A percentile compares a stretch with the other conserved stretches of the same genome.
These are phyloP conservation scores for Callimorpha dominula DNA, from an alignment of 2,888 invertebrate genomes.

Conservation along the genomic window DNA sequence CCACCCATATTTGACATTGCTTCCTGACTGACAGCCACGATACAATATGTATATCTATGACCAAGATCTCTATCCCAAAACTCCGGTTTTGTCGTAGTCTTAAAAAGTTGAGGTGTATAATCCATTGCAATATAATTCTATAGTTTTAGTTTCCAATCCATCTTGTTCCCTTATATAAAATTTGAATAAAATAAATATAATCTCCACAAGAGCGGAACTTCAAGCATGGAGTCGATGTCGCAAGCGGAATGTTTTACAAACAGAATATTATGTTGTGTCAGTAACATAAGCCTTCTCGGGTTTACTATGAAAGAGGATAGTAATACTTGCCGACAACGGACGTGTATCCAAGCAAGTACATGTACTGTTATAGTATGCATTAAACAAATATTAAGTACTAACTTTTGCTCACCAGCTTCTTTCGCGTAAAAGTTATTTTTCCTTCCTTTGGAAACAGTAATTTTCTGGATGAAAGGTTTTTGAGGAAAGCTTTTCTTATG, in stretches of 20 bases:
- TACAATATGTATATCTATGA: background rate
- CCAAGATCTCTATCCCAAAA: background rate
- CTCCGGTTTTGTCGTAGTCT: background rate
- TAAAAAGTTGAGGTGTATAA: background rate
- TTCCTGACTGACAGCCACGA: background rate
- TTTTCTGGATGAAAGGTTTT: too few species aligned
- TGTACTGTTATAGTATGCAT: conserved; percentile 18
- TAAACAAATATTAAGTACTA: background rate
- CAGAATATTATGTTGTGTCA: conserved; percentile 49
- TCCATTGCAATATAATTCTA: background rate
- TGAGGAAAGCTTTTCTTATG: too few species aligned
- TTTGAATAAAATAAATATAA: conserved; percentile 30
- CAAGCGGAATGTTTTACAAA: conserved; percentile 58
- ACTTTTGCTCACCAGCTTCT: background rate
- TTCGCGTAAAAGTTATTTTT: background rate
- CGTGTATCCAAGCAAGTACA: conserved; percentile 45
- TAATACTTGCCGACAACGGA: conserved; percentile 38
- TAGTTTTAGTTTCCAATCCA: background rate
- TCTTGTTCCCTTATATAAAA: conserved; percentile 3
- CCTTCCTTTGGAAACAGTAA: background rate
- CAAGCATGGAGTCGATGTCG: conserved; percentile 34
- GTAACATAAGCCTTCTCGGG: conserved; percentile 66
- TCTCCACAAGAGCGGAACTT: conserved; percentile 11
- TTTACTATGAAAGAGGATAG: conserved; percentile 69
- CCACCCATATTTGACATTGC: background rate